Conservation (phyloP, 2,888 invertebrate species). For the Nowickia ferox region DNA sequence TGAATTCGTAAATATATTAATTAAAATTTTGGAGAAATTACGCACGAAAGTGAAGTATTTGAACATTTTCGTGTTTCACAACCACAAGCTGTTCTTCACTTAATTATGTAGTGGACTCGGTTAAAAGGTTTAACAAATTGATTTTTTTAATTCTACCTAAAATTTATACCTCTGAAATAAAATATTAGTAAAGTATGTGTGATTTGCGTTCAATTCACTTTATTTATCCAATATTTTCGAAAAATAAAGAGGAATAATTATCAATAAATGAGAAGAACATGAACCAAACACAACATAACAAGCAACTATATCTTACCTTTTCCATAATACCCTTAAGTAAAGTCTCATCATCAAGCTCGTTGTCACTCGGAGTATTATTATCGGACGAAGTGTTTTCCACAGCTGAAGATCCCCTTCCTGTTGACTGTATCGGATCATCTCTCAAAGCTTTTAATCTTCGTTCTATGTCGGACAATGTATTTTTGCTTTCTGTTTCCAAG, state of each 20-base stretch:
- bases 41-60: too few species aligned
- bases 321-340: constrained; percentile 80
- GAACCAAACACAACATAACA: too few species aligned
- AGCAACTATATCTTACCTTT: constrained; percentile 74
- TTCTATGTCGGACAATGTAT: constrained; percentile 85
- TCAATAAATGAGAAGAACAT: too few species aligned
- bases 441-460: constrained; percentile 84
- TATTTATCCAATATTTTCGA: too few species aligned
- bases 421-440: constrained; percentile 79
- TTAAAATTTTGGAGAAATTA: too few species aligned
- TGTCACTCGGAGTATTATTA: constrained; percentile 79
- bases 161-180: background rate
- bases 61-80: too few species aligned
- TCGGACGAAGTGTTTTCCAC: constrained; percentile 61
- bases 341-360: constrained; percentile 82
- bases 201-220: too few species aligned
- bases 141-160: background rate
- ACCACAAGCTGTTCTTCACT: too few species aligned
- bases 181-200: background rate
- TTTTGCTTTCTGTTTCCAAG: constrained; percentile 83
- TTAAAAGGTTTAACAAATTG: too few species aligned
- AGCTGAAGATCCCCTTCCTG: constrained; percentile 31
- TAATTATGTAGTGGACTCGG: too few species aligned
- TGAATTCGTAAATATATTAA: too few species aligned
- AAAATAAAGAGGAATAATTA: too few species aligned